A percentile compares a stretch with the other conserved stretches of the same genome.
Evolutionary conservation across 2,113 vertebrate species (phyloP).

Genomic region (Sclerurus mexicanus): DNA sequence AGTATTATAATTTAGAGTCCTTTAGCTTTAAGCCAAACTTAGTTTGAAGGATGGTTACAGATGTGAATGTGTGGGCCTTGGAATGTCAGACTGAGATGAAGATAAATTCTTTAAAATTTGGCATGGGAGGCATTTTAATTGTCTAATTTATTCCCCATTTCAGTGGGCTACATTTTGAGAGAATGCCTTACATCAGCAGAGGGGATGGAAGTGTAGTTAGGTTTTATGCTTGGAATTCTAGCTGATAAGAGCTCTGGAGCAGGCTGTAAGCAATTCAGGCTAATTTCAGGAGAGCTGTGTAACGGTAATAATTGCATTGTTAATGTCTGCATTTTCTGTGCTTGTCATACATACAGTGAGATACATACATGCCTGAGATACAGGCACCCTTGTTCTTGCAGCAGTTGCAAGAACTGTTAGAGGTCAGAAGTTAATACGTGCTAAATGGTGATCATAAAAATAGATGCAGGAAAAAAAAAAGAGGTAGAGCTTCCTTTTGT

Average conservation of each 20-base stretch:
- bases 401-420: not conserved
- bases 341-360: too few species aligned
- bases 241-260: not conserved
- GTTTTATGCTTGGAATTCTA: not conserved
- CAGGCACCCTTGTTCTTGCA: not conserved
- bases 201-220: not conserved
- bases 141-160: not conserved
- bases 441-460: not conserved
- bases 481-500: not conserved
- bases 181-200: not conserved
- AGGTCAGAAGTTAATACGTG: not conserved
- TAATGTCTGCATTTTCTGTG: not conserved
- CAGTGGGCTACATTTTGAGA: not conserved
- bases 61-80: not conserved
- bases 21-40: not conserved
- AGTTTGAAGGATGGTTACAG: not conserved
- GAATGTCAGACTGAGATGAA: not conserved
- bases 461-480: not conserved
- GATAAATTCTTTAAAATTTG: not conserved
- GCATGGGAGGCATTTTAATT: not conserved
- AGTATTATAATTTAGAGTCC: not conserved
- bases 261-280: not conserved
- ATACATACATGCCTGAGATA: too few species aligned
- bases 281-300: not conserved
- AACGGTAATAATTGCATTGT: not conserved